These are phyloP conservation scores for Stigmatopora argus DNA, from an alignment of 2,113 vertebrate species.

Conservation along the genomic window DNA sequence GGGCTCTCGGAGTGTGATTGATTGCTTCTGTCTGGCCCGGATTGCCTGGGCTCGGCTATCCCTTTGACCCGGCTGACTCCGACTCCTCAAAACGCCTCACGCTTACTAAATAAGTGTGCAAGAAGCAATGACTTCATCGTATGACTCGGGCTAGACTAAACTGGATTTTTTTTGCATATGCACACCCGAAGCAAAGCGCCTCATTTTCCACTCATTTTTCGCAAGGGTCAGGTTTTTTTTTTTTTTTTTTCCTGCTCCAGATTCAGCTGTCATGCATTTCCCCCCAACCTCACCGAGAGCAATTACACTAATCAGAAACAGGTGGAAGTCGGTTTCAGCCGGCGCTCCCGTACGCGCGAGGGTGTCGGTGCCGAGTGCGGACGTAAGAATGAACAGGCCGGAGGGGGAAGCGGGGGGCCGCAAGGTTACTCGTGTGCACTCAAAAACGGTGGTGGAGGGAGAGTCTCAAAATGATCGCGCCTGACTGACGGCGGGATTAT, in stretches of 20 bases:
- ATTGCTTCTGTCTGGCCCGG: conserved; percentile 34
- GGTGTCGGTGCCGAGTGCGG: conserved; percentile 19
- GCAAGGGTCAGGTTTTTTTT: conserved; percentile 47
- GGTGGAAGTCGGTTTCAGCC: conserved; percentile 34
- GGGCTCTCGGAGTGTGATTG: conserved; percentile 30
- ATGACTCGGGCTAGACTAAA: conserved; percentile 43
- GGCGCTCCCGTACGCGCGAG: conserved; percentile 20
- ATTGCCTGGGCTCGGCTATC: conserved; percentile 27
- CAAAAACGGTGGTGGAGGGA: not conserved
- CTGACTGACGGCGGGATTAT: conserved; percentile 48
- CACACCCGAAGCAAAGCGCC: conserved; percentile 12
- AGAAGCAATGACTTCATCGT: conserved; percentile 39
- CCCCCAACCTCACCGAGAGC: conserved; percentile 40
- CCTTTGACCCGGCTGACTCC: conserved; percentile 24
- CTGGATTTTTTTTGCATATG: conserved; percentile 18
- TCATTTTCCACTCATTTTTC: conserved; percentile 61
- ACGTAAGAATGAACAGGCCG: conserved; percentile 13
- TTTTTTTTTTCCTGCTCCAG: conserved; percentile 32
- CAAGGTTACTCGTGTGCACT: conserved; percentile 21
- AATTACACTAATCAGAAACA: conserved; percentile 68
- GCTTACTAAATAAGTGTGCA: conserved; percentile 14
- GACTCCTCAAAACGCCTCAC: conserved; percentile 10
- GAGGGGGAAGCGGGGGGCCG: conserved; percentile 10
- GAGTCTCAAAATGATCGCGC: conserved; percentile 25
- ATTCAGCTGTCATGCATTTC: conserved; percentile 60